Conservation (phyloP, 1,140 invertebrate genomes). For the Pseudomyrmex cubaensis region DNA sequence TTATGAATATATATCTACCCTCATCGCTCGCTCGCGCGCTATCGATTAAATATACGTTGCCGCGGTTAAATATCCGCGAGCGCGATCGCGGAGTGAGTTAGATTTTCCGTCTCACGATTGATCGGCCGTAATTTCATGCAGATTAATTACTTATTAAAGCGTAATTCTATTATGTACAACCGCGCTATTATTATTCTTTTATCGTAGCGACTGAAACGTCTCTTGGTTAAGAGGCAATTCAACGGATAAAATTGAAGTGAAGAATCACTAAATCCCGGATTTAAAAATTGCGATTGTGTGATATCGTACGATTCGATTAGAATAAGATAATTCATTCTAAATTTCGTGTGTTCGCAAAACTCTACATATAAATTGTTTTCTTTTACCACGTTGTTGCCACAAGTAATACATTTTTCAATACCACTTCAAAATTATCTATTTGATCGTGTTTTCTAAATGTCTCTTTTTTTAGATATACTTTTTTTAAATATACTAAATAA, state of each 20-base stretch:
- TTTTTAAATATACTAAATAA: no score
- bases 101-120: background rate
- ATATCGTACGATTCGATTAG: background rate
- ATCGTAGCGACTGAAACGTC: background rate
- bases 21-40: background rate
- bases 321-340: background rate
- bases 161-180: background rate
- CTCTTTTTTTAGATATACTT: no score
- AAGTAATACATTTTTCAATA: no score
- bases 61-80: constrained; percentile 8
- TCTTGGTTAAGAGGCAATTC: background rate
- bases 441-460: no score
- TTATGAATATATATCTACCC: constrained; percentile 38
- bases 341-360: no score
- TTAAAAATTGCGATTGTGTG: background rate
- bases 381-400: no score
- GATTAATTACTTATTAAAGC: constrained; percentile 39
- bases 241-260: background rate
- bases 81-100: background rate
- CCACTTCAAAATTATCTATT: no score
- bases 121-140: background rate
- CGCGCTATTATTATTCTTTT: background rate
- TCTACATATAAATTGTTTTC: no score
- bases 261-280: background rate
- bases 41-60: constrained; percentile 32